A percentile compares a stretch with the other conserved stretches of the same genome.
Evolutionary conservation across 2,888 invertebrate species (phyloP).

Genomic region (Agrotis segetum): DNA sequence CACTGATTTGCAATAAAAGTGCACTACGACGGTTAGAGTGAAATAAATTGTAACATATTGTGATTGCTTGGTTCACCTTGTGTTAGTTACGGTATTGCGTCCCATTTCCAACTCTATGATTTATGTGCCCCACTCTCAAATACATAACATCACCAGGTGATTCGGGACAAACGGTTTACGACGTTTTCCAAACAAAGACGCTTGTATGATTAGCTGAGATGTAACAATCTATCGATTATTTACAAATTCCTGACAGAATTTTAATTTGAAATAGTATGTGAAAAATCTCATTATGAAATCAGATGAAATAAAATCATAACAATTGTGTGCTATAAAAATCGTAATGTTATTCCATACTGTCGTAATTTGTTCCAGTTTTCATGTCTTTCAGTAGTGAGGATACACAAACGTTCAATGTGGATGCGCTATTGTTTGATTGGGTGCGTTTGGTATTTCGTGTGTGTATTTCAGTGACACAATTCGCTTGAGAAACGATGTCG

Average conservation of each 20-base stretch:
- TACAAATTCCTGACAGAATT: slow-evolving; percentile 17
- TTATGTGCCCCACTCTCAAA: slow-evolving; percentile 76
- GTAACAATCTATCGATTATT: slow-evolving; percentile 38
- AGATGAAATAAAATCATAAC: slow-evolving; percentile 19
- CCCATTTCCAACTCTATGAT: slow-evolving; percentile 78
- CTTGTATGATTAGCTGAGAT: slow-evolving; percentile 40
- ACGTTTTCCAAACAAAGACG: slow-evolving; percentile 57
- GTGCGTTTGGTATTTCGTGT: slow-evolving; percentile 25
- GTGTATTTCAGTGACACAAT: slow-evolving; percentile 50
- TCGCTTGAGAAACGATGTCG: slow-evolving; percentile 51
- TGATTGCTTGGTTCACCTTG: slow-evolving; percentile 73
- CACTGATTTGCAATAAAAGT: slow-evolving; percentile 63
- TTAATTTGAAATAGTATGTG: slow-evolving; percentile 25
- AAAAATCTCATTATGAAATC: slow-evolving; percentile 4
- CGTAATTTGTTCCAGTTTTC: slow-evolving; percentile 17
- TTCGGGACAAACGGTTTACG: slow-evolving; percentile 68
- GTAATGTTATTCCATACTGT: slow-evolving; percentile 10
- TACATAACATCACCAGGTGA: slow-evolving; percentile 73
- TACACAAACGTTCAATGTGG: neutral
- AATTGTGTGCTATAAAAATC: slow-evolving; percentile 27
- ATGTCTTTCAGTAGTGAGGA: slow-evolving; percentile 13
- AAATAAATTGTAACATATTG: slow-evolving; percentile 66
- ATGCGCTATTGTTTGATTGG: slow-evolving; percentile 27
- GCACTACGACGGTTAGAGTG: slow-evolving; percentile 60
- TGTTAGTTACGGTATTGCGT: slow-evolving; percentile 75